Evolutionary conservation across 2,797 vertebrate genomes (phyloP).

Genomic region (Pelochelys cantorii): DNA sequence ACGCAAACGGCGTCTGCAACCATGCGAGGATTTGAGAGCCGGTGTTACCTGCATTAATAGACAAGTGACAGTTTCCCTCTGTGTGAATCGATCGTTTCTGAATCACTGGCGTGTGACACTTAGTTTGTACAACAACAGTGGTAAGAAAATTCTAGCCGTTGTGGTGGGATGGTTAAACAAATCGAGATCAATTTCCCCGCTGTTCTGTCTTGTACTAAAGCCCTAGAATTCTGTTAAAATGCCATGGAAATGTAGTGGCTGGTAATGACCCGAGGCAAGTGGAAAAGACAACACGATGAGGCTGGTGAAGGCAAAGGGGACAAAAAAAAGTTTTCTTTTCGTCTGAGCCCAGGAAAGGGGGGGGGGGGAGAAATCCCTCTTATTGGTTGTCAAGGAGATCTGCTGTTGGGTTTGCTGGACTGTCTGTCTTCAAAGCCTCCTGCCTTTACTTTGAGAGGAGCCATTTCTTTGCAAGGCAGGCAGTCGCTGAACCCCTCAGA

Average conservation of each 20-base stretch:
- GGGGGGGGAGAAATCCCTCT: constrained; percentile 17
- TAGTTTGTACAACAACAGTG: not conserved
- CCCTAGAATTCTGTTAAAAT: not conserved
- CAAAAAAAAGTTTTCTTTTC: constrained; percentile 66
- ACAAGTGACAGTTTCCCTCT: not conserved
- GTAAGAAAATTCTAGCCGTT: not conserved
- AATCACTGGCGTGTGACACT: not conserved
- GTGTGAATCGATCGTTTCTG: not conserved
- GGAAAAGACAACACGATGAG: not conserved
- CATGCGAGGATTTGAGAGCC: not conserved
- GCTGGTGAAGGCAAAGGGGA: constrained; percentile 9
- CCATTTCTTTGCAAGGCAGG: constrained; percentile 51
- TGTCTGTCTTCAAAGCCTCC: constrained; percentile 53
- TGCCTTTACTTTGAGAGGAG: constrained; percentile 56
- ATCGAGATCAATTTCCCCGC: fast-evolving
- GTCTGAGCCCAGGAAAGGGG: constrained; percentile 39
- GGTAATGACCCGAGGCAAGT: not conserved
- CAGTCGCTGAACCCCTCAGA: constrained; percentile 13
- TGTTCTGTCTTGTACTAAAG: not conserved
- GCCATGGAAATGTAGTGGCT: not conserved
- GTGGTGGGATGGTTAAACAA: not conserved
- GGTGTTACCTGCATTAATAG: not conserved
- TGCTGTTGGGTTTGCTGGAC: constrained; percentile 64
- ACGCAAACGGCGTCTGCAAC: not conserved
- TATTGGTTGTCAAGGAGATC: constrained; percentile 77